Percentiles rank a stretch among this genome's conserved stretches.
phyloP scores from a whole-genome alignment of 2,888 invertebrate species.

The Mellilla xanthometata region DNA sequence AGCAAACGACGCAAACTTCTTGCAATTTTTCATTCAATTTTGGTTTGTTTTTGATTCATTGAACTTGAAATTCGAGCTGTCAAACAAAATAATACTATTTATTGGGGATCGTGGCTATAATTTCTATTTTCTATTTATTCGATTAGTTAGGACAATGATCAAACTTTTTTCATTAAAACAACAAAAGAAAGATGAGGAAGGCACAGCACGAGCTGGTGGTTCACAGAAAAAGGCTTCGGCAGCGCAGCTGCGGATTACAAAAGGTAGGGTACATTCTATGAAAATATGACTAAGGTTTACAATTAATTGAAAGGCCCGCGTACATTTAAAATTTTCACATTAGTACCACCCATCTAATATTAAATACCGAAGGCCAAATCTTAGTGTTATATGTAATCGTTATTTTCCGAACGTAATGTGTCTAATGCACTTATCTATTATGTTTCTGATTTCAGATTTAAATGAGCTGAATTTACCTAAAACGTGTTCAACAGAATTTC shows the following conservation, averaged over 20 bases:
- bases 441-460: constrained; percentile 88
- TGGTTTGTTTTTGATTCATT: constrained; percentile 17
- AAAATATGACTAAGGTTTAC: constrained; percentile 8
- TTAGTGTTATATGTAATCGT: no score
- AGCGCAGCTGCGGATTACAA: constrained; percentile 97
- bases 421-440: no score
- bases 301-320: no score
- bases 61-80: constrained; percentile 54
- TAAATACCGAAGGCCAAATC: no score
- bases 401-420: no score
- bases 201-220: constrained; percentile 82
- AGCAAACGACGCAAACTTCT: not conserved
- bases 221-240: constrained; percentile 97
- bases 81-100: constrained; percentile 54
- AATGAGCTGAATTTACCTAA: constrained; percentile 98
- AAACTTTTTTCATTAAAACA: constrained; percentile 99
- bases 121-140: constrained; percentile 67
- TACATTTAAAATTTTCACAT: no score
- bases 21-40: not conserved
- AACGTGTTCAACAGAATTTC: constrained; percentile 97
- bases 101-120: constrained; percentile 57
- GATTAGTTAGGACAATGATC: constrained; percentile 89
- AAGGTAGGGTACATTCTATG: constrained; percentile 85
- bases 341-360: no score
- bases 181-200: constrained; percentile 98